A percentile compares a stretch with the other conserved stretches of the same genome.
Evolutionary conservation across 2,797 vertebrate genomes (phyloP).

Genomic region (Knipowitschia caucasica): DNA sequence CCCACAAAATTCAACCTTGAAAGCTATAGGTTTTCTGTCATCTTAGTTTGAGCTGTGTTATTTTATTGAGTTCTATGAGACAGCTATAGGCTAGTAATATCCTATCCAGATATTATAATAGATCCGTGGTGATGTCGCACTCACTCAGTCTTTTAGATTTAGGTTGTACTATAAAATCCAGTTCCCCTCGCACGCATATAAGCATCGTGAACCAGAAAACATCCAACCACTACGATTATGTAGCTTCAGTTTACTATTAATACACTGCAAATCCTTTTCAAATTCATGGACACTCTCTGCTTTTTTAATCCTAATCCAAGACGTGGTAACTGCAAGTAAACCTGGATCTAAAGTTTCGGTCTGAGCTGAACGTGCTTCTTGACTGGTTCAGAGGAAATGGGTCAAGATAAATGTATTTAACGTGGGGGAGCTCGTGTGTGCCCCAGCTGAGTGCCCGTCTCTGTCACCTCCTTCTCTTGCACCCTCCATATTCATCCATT

Average conservation of each 20-base stretch:
- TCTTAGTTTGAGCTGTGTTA: no score
- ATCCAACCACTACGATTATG: background rate
- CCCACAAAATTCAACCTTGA: no score
- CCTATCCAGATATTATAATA: no score
- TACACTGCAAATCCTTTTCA: background rate
- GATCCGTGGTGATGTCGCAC: no score
- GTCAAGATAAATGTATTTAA: conserved; percentile 19
- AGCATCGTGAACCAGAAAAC: background rate
- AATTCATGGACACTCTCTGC: background rate
- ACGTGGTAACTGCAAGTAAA: background rate
- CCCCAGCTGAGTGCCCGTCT: conserved; percentile 41
- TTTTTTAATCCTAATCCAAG: background rate
- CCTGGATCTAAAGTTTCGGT: background rate
- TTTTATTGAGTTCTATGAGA: no score
- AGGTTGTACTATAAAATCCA: no score
- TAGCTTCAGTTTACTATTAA: background rate
- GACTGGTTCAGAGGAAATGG: background rate
- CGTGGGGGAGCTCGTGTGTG: conserved; percentile 13
- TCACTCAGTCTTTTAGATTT: no score
- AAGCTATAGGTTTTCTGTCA: no score
- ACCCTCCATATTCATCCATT: conserved; percentile 54
- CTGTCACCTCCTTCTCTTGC: conserved; percentile 25
- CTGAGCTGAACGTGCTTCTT: background rate
- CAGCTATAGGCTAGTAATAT: no score
- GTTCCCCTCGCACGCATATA: background rate